Evolutionary conservation across 2,888 invertebrate species (phyloP).

Genomic region (Hipparchia sbordonii): DNA sequence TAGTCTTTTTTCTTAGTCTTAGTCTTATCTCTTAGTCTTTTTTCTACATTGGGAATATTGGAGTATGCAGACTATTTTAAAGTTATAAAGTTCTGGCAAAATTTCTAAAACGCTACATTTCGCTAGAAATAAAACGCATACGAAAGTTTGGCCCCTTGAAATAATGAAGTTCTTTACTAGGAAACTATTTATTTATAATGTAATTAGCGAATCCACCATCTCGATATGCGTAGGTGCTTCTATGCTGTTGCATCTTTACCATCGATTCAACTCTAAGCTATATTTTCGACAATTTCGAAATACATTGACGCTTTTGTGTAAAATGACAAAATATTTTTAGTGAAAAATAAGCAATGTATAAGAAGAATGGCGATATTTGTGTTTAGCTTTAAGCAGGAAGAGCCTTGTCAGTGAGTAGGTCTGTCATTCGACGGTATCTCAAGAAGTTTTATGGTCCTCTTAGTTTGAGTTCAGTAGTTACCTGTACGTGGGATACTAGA

Average conservation of each 20-base stretch:
- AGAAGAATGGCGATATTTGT: neutral
- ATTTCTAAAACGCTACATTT: too few species aligned
- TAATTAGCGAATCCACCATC: constrained; percentile 6
- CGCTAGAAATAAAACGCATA: too few species aligned
- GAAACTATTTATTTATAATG: constrained; percentile 7
- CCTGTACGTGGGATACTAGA: constrained; percentile 20
- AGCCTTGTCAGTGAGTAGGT: neutral
- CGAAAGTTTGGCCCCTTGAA: neutral
- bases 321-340: neutral
- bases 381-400: neutral
- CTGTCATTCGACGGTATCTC: constrained; percentile 7
- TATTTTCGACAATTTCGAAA: neutral
- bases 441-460: constrained; percentile 3
- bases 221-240: constrained; percentile 1
- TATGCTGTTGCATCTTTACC: neutral
- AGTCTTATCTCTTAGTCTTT: too few species aligned
- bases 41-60: too few species aligned
- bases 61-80: too few species aligned
- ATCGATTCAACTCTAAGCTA: neutral
- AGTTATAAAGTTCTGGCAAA: too few species aligned
- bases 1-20: too few species aligned
- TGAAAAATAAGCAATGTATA: neutral
- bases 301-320: neutral
- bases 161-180: constrained; percentile 1
- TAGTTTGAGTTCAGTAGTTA: constrained; percentile 16